Percentiles rank a stretch among this genome's conserved stretches.
These are phyloP conservation scores for Cataglyphis rosenhaueri DNA, from an alignment of 2,888 invertebrate species.

Conservation along the genomic window DNA sequence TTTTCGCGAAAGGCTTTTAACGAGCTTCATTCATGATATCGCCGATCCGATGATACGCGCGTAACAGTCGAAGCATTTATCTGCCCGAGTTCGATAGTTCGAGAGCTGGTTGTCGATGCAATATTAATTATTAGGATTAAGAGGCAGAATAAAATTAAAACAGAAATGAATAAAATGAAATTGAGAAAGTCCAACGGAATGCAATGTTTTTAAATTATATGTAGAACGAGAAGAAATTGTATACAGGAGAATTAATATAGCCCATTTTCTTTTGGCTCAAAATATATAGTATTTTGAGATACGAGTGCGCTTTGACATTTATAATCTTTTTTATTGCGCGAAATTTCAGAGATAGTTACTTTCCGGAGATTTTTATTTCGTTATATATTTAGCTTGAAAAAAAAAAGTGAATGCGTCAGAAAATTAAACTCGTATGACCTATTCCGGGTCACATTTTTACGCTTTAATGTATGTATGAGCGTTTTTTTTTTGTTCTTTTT, in stretches of 20 bases:
- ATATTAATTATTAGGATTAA: not conserved
- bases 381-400: constrained; percentile 34
- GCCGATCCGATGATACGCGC: not conserved
- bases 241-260: not conserved
- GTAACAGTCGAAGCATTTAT: constrained; percentile 10
- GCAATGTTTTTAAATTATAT: not conserved
- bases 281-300: not conserved
- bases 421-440: constrained; percentile 29
- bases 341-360: not conserved
- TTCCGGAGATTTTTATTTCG: constrained; percentile 23
- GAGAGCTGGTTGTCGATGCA: not conserved
- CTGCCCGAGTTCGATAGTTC: not conserved
- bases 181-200: not conserved
- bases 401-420: constrained; percentile 21
- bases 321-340: constrained; percentile 19
- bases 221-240: no score
- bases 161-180: not conserved
- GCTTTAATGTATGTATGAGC: not conserved
- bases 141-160: not conserved
- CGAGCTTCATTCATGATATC: constrained; percentile 29
- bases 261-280: not conserved
- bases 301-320: constrained; percentile 22
- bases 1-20: constrained; percentile 33
- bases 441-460: not conserved
- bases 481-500: constrained; percentile 2